phyloP scores from a whole-genome alignment of 1,140 invertebrate species.

The Diabrotica undecimpunctata region DNA sequence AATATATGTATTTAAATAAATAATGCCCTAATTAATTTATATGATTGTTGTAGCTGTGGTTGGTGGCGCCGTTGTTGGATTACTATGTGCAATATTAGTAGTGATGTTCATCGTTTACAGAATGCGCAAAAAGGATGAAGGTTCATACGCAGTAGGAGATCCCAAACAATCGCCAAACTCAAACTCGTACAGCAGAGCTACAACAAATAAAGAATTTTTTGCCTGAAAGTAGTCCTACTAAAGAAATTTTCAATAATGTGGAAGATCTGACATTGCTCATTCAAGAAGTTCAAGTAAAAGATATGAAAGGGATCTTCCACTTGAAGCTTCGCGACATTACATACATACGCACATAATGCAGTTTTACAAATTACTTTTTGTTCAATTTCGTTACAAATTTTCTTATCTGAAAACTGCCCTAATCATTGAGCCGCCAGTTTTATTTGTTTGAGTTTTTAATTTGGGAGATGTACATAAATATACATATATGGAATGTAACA shows the following conservation, averaged over 20 bases:
- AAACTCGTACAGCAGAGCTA: slow-evolving; percentile 85
- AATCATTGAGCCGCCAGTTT: slow-evolving; percentile 24
- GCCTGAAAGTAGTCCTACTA: slow-evolving; percentile 67
- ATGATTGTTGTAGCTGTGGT: slow-evolving; percentile 80
- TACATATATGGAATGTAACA: slow-evolving; percentile 42
- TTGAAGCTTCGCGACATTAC: slow-evolving; percentile 18
- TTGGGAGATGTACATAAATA: slow-evolving; percentile 35
- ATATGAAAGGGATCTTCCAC: slow-evolving; percentile 42
- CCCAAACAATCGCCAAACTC: slow-evolving; percentile 88
- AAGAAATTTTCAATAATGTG: slow-evolving; percentile 32
- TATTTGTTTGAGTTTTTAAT: slow-evolving; percentile 26
- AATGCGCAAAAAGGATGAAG: slow-evolving; percentile 99
- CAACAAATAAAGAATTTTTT: slow-evolving; percentile 90
- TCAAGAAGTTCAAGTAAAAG: slow-evolving; percentile 20
- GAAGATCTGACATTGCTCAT: slow-evolving; percentile 30
- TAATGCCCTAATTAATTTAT: too few species aligned
- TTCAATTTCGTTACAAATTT: slow-evolving; percentile 30
- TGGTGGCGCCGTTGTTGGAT: slow-evolving; percentile 94
- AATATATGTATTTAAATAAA: too few species aligned
- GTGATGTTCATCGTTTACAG: slow-evolving; percentile 99
- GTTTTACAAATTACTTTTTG: background rate
- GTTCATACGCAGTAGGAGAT: slow-evolving; percentile 96
- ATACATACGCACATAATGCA: slow-evolving; percentile 29
- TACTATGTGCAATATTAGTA: slow-evolving; percentile 94
- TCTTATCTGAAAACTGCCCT: slow-evolving; percentile 44